Evolutionary conservation across 2,888 invertebrate genomes (phyloP).

Genomic region (Acanthosepion lycidas): DNA sequence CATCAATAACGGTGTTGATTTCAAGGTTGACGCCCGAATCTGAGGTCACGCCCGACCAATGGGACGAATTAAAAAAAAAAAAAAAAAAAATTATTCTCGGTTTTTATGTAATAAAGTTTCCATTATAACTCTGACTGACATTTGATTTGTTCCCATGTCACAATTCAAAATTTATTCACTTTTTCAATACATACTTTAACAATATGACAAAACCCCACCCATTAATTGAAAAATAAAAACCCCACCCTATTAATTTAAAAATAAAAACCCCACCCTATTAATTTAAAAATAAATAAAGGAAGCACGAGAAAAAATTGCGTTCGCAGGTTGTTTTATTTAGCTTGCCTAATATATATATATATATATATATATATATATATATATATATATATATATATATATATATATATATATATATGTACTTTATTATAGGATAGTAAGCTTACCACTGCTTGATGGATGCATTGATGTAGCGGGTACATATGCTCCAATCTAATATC

Average conservation of each 20-base stretch:
- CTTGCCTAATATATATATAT: not conserved
- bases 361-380: conserved; percentile 8
- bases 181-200: not conserved
- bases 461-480: too few species aligned
- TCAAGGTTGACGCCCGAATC: not conserved
- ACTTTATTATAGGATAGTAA: not conserved
- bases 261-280: too few species aligned
- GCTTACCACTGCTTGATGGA: too few species aligned
- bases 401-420: not conserved
- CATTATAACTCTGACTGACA: not conserved
- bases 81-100: not conserved
- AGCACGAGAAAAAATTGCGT: not conserved
- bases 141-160: not conserved
- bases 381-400: not conserved
- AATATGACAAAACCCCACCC: not conserved
- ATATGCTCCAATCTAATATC: too few species aligned
- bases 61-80: not conserved
- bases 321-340: not conserved
- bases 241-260: too few species aligned
- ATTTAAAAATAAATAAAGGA: too few species aligned
- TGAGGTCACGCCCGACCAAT: not conserved
- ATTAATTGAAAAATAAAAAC: not conserved
- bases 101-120: not conserved
- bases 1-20: not conserved
- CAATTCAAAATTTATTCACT: not conserved